Base-by-base conservation (phyloP, 2,113 vertebrate species). In the Gnathonemus longibarbis region DNA sequence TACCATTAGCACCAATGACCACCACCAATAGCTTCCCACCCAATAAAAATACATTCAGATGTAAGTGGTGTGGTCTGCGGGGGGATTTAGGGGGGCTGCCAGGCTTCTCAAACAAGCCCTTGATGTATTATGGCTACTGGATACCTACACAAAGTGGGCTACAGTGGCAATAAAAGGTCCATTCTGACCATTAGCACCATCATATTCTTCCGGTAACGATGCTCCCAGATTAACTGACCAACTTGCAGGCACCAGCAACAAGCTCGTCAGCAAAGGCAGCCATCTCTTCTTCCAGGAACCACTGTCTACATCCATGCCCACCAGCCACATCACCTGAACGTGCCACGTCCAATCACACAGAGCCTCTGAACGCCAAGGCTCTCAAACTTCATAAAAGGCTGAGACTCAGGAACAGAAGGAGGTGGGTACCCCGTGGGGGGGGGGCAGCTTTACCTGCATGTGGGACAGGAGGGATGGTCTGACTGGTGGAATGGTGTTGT, bases 381-480 rank as follows among this genome's bases (percentile, higher is more conserved):
- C 31, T 24, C 83, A 45, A 45, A 19, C 17, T 3, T 5, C 24
- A 52, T 53, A 17, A 53, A 49, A 48, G 19, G 19, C 6, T 45
- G 66, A 31, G n/a, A 39, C 45, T 15, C n/a, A 35, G 56, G 58
- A 42, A 70, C 21, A n/a, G 24, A 10, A 24, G 58, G 56, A 9
- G 6, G 35, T 35, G 35, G 19, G 19, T 19, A 86, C 56, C 17
- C 6, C 0, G 39, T 39, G 39, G 19, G 10, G 62, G 3, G 48
- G 10, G 11, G 15, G 11, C 24, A 6, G 27, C 6, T 83, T 91
- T 80, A 91, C 88, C 50, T 89, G 56, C 9, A 93, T 77, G 89
- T 93, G 91, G 87, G 93, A 94, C 70, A 93, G 91, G 90, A 95
- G 94, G 35, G 93, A 84, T 39, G 89, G 52, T 1, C 86, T 85